Percentiles rank a stretch among this genome's conserved stretches.
Conservation (phyloP, 2,113 vertebrate genomes). For the Desmodus rotundus region DNA sequence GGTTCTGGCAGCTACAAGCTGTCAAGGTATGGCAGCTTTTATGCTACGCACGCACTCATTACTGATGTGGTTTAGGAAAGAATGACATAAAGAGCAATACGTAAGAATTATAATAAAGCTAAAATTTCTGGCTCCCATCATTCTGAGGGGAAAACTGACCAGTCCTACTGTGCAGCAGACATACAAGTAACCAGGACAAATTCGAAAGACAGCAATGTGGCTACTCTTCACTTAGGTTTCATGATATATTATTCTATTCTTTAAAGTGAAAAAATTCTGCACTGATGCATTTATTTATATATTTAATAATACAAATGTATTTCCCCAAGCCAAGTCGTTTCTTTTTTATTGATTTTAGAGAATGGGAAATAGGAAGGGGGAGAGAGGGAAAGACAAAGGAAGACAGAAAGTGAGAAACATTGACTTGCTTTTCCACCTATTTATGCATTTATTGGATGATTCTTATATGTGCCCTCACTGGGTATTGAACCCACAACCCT, state of each 20-base stretch:
- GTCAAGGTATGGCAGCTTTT: background rate
- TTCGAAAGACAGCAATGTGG: background rate
- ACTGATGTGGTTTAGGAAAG: background rate
- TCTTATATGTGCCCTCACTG: no score
- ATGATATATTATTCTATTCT: background rate
- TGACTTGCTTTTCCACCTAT: no score
- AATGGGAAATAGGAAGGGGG: no score
- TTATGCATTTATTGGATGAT: no score
- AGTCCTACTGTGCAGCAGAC: background rate
- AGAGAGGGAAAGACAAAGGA: no score
- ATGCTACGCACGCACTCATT: background rate
- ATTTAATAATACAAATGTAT: slow-evolving; percentile 13
- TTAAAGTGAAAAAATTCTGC: background rate
- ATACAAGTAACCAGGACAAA: background rate
- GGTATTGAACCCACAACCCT: no score
- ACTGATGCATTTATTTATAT: background rate
- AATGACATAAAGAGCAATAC: background rate
- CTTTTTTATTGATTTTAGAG: no score
- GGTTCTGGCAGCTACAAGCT: background rate
- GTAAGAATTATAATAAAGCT: background rate
- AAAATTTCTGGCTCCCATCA: background rate
- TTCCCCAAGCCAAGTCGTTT: background rate
- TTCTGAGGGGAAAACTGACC: background rate
- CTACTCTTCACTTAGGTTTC: background rate
- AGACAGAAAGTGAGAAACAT: no score